Conservation (phyloP, 2,113 vertebrate genomes). For the Platycercus adscitus region DNA sequence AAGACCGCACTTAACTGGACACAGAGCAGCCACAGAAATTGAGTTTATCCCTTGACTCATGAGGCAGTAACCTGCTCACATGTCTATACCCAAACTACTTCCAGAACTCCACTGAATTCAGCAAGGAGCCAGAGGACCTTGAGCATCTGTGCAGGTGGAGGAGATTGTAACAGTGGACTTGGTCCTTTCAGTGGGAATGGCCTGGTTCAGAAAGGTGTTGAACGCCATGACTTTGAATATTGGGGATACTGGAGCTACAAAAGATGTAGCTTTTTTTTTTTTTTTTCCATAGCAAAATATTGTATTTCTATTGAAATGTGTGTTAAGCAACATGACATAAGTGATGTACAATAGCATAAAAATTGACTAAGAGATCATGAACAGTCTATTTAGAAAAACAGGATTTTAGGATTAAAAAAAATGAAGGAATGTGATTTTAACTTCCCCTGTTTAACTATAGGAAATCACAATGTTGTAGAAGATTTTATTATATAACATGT, state of each 20-base stretch:
- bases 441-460: background rate
- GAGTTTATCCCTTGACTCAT: background rate
- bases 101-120: slow-evolving; percentile 22
- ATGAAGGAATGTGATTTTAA: slow-evolving; percentile 21
- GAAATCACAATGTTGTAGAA: background rate
- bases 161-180: background rate
- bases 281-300: slow-evolving; percentile 57
- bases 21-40: background rate
- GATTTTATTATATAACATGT: background rate
- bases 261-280: slow-evolving; percentile 60
- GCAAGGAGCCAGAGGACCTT: background rate
- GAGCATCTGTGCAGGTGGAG: background rate
- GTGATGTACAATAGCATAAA: slow-evolving; percentile 44
- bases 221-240: slow-evolving; percentile 37
- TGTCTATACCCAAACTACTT: slow-evolving; percentile 9
- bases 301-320: slow-evolving; percentile 56
- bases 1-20: background rate
- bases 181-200: slow-evolving; percentile 1
- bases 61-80: background rate
- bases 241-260: slow-evolving; percentile 60
- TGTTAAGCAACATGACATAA: slow-evolving; percentile 28
- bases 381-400: slow-evolving; percentile 8
- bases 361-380: slow-evolving; percentile 5
- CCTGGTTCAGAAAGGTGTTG: slow-evolving; percentile 24
- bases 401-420: slow-evolving; percentile 69